Conservation (phyloP, 2,888 invertebrate species). For the Drosophila picticornis region DNA sequence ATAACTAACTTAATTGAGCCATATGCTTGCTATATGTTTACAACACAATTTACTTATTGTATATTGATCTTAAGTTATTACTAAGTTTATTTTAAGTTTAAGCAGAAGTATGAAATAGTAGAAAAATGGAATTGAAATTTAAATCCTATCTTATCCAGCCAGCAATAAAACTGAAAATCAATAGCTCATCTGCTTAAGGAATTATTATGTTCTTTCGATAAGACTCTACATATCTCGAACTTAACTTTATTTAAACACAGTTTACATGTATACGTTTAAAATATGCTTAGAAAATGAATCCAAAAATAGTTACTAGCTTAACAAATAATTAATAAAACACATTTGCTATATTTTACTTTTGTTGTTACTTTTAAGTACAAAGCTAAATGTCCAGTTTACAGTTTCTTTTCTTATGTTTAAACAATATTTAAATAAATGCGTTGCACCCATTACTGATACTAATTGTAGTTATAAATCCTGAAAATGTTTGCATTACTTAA, state of each 20-base stretch:
- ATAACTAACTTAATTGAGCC: conserved; percentile 47
- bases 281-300: conserved; percentile 54
- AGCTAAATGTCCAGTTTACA: conserved; percentile 21
- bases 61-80: conserved; percentile 15
- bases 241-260: conserved; percentile 17
- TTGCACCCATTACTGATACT: conserved; percentile 40
- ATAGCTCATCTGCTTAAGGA: conserved; percentile 28
- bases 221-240: conserved; percentile 55
- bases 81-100: conserved; percentile 20
- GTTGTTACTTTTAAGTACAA: conserved; percentile 28
- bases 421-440: conserved; percentile 58
- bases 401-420: conserved; percentile 28
- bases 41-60: neutral
- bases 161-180: conserved; percentile 5
- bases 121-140: conserved; percentile 29
- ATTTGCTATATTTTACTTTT: conserved; percentile 20
- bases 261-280: conserved; percentile 35
- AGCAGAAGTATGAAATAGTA: conserved; percentile 24
- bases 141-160: conserved; percentile 4
- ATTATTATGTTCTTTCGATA: neutral
- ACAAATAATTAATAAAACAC: neutral
- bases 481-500: neutral
- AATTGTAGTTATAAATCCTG: conserved; percentile 8
- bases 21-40: conserved; percentile 58
- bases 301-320: conserved; percentile 66